Conservation (phyloP, 2,888 invertebrate species). For the Oxytorus armatus region DNA sequence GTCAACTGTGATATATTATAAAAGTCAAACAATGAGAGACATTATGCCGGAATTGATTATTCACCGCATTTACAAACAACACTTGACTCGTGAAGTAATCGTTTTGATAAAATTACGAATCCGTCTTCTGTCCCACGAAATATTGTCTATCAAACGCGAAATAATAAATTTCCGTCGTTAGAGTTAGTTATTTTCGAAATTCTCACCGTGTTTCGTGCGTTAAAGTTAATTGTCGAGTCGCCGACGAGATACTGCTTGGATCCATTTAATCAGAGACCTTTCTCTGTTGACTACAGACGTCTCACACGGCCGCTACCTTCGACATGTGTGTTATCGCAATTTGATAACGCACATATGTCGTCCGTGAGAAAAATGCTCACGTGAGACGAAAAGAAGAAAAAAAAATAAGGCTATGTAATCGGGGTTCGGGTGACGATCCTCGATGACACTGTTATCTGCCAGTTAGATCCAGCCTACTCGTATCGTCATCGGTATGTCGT, state of each 20-base stretch:
- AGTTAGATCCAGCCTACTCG: slow-evolving; percentile 9
- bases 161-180: not conserved
- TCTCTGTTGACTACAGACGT: not conserved
- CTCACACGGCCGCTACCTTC: not conserved
- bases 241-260: slow-evolving; percentile 3
- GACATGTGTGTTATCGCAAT: slow-evolving; percentile 22
- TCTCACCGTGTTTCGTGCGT: slow-evolving; percentile 16
- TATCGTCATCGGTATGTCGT: slow-evolving; percentile 28
- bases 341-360: not conserved
- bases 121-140: not conserved
- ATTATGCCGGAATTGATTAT: not conserved
- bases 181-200: not conserved
- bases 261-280: not conserved
- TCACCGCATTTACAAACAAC: not conserved
- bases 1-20: no score
- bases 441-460: slow-evolving; percentile 36
- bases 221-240: slow-evolving; percentile 14
- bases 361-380: not conserved
- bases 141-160: not conserved
- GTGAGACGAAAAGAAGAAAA: slow-evolving; percentile 8
- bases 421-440: not conserved
- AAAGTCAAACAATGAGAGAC: no score
- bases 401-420: slow-evolving; percentile 6
- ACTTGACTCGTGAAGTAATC: not conserved
- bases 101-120: not conserved